A percentile compares a stretch with the other conserved stretches of the same genome.
Conservation (phyloP, 1,140 invertebrate species). For the Scaptomyza graminum region DNA sequence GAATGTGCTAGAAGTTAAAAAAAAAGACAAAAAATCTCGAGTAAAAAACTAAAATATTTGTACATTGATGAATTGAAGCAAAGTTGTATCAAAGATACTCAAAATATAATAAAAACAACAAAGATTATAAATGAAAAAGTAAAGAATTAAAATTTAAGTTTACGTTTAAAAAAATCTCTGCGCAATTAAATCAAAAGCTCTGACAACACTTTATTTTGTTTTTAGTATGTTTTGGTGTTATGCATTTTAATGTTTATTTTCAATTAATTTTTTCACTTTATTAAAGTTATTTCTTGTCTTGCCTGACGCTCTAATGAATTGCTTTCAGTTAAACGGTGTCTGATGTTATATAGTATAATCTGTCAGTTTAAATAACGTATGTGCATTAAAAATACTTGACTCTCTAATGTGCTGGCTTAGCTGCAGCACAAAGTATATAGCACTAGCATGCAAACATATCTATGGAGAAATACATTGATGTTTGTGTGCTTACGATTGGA, state of each 20-base stretch:
- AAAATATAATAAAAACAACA: neutral
- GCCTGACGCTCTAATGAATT: neutral
- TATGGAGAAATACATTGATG: too few species aligned
- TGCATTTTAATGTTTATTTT: too few species aligned
- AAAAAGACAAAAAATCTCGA: neutral
- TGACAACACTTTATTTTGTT: too few species aligned
- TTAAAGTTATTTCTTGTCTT: too few species aligned
- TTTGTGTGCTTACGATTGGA: neutral
- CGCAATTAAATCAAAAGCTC: too few species aligned
- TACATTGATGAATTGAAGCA: too few species aligned
- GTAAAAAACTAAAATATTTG: too few species aligned
- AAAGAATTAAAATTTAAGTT: too few species aligned
- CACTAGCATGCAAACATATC: neutral
- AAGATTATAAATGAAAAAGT: too few species aligned
- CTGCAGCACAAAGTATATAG: neutral
- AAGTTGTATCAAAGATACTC: neutral
- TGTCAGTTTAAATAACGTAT: neutral
- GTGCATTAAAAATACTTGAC: constrained; percentile 16
- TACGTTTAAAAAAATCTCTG: too few species aligned
- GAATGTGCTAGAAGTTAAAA: neutral
- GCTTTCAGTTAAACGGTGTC: neutral
- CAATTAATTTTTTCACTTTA: too few species aligned
- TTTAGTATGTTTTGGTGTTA: too few species aligned
- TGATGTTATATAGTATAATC: neutral
- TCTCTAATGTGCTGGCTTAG: constrained; percentile 5